phyloP scores from a whole-genome alignment of 1,140 invertebrate genomes.

The Ceratina calcarata region DNA sequence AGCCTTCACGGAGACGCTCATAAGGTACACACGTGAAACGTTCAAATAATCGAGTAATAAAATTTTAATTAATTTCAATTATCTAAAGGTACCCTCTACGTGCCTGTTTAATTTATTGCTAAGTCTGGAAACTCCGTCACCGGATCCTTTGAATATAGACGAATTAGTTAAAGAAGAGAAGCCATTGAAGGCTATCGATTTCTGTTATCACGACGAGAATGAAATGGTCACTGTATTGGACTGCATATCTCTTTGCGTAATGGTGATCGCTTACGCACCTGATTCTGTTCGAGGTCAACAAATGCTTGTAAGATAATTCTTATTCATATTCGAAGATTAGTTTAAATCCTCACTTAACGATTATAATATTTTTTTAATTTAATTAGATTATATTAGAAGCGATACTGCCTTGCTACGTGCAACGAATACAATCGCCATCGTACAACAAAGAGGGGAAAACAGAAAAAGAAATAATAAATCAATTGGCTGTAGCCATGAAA shows the following conservation, averaged over 20 bases:
- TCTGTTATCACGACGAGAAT: constrained; percentile 97
- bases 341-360: no score
- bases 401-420: constrained; percentile 95
- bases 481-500: constrained; percentile 96
- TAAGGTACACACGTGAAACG: constrained; percentile 84
- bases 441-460: constrained; percentile 93
- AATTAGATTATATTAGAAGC: constrained; percentile 95
- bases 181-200: constrained; percentile 97
- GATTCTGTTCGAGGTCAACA: constrained; percentile 97
- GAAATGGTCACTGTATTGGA: constrained; percentile 96
- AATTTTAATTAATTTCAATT: not conserved
- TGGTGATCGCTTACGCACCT: constrained; percentile 98
- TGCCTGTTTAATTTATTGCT: constrained; percentile 95
- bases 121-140: constrained; percentile 94
- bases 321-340: not conserved
- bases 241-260: constrained; percentile 96
- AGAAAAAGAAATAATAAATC: constrained; percentile 96
- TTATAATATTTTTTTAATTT: constrained; percentile 62
- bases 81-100: constrained; percentile 89
- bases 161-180: constrained; percentile 98
- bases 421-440: constrained; percentile 94
- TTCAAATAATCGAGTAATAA: no score
- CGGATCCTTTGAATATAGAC: constrained; percentile 96
- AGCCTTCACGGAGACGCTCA: constrained; percentile 93
- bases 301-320: constrained; percentile 89